Evolutionary conservation across 2,797 vertebrate species (phyloP).

Genomic region (Prionace glauca): DNA sequence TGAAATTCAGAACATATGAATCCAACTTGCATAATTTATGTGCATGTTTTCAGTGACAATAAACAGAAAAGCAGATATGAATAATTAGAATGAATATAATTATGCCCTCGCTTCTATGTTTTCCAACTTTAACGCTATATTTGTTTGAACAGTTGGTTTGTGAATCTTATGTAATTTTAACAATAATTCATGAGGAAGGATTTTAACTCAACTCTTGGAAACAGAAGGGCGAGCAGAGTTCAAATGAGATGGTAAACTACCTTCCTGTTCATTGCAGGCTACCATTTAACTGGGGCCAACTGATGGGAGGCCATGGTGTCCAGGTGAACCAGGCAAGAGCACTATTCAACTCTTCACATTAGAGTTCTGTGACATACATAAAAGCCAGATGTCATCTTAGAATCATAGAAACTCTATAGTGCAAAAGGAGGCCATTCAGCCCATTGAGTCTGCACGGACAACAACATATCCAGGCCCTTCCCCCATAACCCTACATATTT

Average conservation of each 20-base stretch:
- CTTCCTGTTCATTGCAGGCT: background rate
- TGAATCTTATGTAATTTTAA: background rate
- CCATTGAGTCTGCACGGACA: too few relatives aligned
- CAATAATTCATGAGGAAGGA: background rate
- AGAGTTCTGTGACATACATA: background rate
- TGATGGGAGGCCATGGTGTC: background rate
- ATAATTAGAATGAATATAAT: background rate
- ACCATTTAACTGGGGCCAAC: background rate
- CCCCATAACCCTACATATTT: too few relatives aligned
- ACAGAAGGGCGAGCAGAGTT: background rate
- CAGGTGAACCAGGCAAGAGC: background rate
- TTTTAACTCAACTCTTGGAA: background rate
- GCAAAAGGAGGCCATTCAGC: too few relatives aligned
- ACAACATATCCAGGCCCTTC: too few relatives aligned
- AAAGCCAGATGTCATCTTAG: background rate
- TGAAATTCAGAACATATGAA: conserved; percentile 6
- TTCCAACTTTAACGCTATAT: background rate
- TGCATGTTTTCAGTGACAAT: background rate
- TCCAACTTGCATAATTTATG: background rate
- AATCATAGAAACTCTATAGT: too few relatives aligned
- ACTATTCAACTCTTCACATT: background rate
- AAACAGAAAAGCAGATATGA: background rate
- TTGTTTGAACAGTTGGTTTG: background rate
- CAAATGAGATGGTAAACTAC: background rate
- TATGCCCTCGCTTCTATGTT: background rate